A percentile compares a stretch with the other conserved stretches of the same genome.
Evolutionary conservation across 2,797 vertebrate species (phyloP).

Genomic region (Chlorospingus flavigularis): DNA sequence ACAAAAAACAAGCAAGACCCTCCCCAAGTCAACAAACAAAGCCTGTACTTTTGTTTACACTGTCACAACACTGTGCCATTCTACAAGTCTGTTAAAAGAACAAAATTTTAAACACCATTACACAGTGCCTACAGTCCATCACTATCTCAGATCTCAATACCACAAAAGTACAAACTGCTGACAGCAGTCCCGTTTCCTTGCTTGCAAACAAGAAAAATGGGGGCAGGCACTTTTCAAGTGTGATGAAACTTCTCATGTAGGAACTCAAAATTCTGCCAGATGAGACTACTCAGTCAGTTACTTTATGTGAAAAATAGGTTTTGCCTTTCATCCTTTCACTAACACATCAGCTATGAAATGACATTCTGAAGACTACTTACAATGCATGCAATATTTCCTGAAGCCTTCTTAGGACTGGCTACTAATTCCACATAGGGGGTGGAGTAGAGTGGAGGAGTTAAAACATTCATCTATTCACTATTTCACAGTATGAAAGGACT

Average conservation of each 20-base stretch:
- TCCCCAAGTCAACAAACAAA: background rate
- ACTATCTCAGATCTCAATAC: background rate
- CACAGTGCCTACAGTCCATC: background rate
- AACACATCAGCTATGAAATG: background rate
- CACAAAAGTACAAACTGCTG: background rate
- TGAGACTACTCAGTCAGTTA: background rate
- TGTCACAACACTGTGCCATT: background rate
- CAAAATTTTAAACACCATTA: background rate
- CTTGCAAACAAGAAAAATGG: background rate
- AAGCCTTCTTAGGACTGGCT: background rate
- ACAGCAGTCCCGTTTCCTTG: background rate
- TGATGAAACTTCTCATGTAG: background rate
- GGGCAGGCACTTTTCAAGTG: background rate
- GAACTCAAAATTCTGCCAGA: background rate
- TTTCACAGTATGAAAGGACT: background rate
- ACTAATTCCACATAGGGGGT: background rate
- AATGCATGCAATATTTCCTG: background rate
- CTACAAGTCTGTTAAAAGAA: background rate
- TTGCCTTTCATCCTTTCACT: background rate
- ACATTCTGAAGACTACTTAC: background rate
- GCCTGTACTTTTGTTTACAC: background rate
- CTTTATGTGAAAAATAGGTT: background rate
- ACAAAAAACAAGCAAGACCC: background rate
- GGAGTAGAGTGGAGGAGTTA: accelerated
- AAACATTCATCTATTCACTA: background rate